Percentiles rank a stretch among this genome's conserved stretches.
phyloP scores from a whole-genome alignment of 2,797 vertebrate species.

The Erpetoichthys calabaricus region DNA sequence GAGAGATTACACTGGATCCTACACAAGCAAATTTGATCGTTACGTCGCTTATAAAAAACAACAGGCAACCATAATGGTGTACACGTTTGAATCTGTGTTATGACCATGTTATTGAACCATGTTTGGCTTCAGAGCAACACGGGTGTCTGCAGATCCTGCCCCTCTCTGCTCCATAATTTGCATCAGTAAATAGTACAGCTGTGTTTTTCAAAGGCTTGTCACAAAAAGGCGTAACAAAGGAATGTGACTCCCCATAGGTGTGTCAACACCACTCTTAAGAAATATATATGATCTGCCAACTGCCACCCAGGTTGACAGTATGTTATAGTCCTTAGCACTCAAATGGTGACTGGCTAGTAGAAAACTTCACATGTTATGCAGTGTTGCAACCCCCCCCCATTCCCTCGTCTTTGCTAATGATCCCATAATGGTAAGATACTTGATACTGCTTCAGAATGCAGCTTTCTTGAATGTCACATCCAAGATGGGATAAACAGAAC shows the following conservation, averaged over 20 bases:
- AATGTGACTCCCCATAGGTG: slow-evolving; percentile 24
- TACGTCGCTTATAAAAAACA: too few species aligned
- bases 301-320: slow-evolving; percentile 57
- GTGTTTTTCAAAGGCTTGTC: slow-evolving; percentile 42
- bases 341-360: slow-evolving; percentile 15
- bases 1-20: too few species aligned
- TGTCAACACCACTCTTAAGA: slow-evolving; percentile 14
- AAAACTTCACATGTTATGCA: slow-evolving; percentile 10
- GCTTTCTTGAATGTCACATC: slow-evolving; percentile 32
- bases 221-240: slow-evolving; percentile 37
- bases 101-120: too few species aligned
- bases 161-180: slow-evolving; percentile 53
- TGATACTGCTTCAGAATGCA: slow-evolving; percentile 38
- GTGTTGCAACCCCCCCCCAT: slow-evolving; percentile 27
- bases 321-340: slow-evolving; percentile 44
- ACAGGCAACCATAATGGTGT: too few species aligned
- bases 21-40: too few species aligned
- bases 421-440: slow-evolving; percentile 35
- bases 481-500: slow-evolving; percentile 35
- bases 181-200: slow-evolving; percentile 50
- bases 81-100: too few species aligned
- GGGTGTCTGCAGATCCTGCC: slow-evolving; percentile 28
- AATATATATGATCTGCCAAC: slow-evolving; percentile 31
- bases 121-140: not conserved
- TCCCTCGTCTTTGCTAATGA: slow-evolving; percentile 15